These are phyloP conservation scores for Mechanitis messenoides DNA, from an alignment of 2,888 invertebrate species.

Conservation along the genomic window DNA sequence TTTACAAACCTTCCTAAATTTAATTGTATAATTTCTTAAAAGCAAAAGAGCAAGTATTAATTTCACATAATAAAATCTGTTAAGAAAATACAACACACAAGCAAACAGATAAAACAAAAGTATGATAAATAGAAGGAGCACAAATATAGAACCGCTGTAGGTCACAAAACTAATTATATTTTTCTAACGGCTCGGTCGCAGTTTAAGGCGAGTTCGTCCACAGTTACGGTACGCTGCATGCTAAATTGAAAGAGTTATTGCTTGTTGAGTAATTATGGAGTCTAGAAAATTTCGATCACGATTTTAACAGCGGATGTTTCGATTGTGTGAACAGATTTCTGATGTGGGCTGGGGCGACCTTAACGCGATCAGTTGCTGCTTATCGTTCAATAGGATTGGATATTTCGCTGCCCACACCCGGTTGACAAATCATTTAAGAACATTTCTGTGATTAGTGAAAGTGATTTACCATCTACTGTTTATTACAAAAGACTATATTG, in stretches of 20 bases:
- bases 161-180: neutral
- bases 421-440: neutral
- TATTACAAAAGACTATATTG: constrained; percentile 1
- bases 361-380: constrained; percentile 51
- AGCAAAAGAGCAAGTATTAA: too few species aligned
- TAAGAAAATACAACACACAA: too few species aligned
- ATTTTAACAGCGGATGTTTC: constrained; percentile 64
- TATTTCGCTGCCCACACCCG: constrained; percentile 31
- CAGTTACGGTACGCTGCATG: constrained; percentile 46
- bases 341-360: constrained; percentile 48
- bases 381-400: constrained; percentile 53
- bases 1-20: too few species aligned
- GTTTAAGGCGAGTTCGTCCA: constrained; percentile 53
- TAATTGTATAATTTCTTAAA: too few species aligned
- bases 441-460: neutral
- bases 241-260: constrained; percentile 47
- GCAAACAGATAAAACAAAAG: too few species aligned
- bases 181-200: constrained; percentile 55
- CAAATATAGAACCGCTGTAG: neutral
- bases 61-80: too few species aligned
- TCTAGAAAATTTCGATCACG: constrained; percentile 56
- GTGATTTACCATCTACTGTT: constrained; percentile 1
- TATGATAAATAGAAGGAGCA: neutral
- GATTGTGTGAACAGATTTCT: constrained; percentile 61
- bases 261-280: constrained; percentile 42